These are phyloP conservation scores for Choloepus didactylus DNA, from an alignment of 2,797 vertebrate species.

Conservation along the genomic window DNA sequence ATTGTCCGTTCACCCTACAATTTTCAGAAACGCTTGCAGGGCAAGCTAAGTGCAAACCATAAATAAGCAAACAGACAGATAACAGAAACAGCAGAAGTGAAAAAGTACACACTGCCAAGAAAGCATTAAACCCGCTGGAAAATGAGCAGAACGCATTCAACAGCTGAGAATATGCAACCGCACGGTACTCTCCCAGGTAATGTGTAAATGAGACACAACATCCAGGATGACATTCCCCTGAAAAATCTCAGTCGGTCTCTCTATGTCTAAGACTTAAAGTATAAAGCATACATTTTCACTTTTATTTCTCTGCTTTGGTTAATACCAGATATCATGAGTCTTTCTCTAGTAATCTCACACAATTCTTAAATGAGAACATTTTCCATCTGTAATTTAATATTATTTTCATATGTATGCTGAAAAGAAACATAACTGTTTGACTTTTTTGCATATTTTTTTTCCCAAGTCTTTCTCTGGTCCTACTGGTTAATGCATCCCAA, in stretches of 20 bases:
- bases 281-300: slow-evolving; percentile 80
- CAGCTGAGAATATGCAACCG: slow-evolving; percentile 82
- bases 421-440: slow-evolving; percentile 73
- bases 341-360: slow-evolving; percentile 75
- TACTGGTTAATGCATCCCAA: not conserved
- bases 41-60: slow-evolving; percentile 73
- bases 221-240: slow-evolving; percentile 74
- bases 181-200: slow-evolving; percentile 83
- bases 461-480: not conserved
- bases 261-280: slow-evolving; percentile 80
- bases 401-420: slow-evolving; percentile 69
- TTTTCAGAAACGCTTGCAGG: slow-evolving; percentile 74
- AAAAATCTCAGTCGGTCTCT: slow-evolving; percentile 82
- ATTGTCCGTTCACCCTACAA: slow-evolving; percentile 4
- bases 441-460: not conserved
- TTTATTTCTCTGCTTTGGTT: slow-evolving; percentile 78
- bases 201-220: slow-evolving; percentile 81
- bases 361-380: slow-evolving; percentile 58
- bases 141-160: slow-evolving; percentile 84
- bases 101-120: slow-evolving; percentile 70
- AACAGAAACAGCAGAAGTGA: slow-evolving; percentile 82
- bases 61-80: slow-evolving; percentile 79
- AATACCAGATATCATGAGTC: slow-evolving; percentile 59
- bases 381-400: slow-evolving; percentile 76
- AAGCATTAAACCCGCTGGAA: slow-evolving; percentile 80